Base-by-base conservation (phyloP, 2,797 vertebrate species). In the Propithecus deckenii region DNA sequence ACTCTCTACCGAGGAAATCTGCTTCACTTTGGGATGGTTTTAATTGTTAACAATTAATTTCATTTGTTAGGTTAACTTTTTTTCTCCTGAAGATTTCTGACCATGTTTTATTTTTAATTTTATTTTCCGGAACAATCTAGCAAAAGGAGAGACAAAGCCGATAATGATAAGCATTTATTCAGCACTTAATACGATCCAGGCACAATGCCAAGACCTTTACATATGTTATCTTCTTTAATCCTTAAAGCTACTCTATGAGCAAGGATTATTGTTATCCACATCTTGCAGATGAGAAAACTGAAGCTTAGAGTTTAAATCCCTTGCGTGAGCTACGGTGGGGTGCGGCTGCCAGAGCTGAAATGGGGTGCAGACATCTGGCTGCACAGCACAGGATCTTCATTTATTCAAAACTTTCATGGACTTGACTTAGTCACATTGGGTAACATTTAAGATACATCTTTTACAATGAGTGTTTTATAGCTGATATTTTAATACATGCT, bases 71-170 rank as follows among this genome's bases (percentile, higher is more conserved):
- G 32, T 61, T 46, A 43, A 48, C 30, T 22, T 28, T 95, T 95
- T 76, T 76, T 17, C 59, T 59, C 55, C 46, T 41, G 41, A 76
- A 93, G 57, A 94, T 94, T 92, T 96, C 71, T 92, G 86, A 20
- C 65, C 7, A 76, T 46, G 20, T 52, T 76, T 91, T 75, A 25
- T 11, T 74, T 65, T 41, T 57, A 81, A 6, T 61, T 89, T 95
- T 46, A 57, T 86, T 90, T 87, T 86, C 13, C 78, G 67, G 35
- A 76, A 65, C 14, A 52, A 61, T 50, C 59, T 67, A 75, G 14
- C 41, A 93, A 83, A 6, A 74, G 59, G 35, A 38, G n/a, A 57
- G n/a, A 95, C 2, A 63, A 84, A 38, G 23, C 28, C 30, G 61
- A 69, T 35, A 46, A 57, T 28, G 72, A 72, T 5, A 74, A 89